These are phyloP conservation scores for Rhineura floridana DNA, from an alignment of 2,113 vertebrate genomes.

Conservation along the genomic window DNA sequence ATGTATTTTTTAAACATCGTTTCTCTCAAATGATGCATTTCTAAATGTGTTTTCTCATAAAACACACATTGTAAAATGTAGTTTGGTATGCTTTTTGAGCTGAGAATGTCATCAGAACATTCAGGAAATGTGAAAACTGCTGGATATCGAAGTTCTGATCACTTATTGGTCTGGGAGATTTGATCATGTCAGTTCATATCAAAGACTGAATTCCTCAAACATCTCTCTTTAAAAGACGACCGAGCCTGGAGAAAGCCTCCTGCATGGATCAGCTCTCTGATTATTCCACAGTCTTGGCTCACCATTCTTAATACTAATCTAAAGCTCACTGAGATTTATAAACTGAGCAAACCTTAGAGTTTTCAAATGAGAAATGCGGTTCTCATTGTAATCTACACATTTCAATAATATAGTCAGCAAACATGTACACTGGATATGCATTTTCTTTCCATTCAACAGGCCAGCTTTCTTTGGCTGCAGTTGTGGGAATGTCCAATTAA, in stretches of 20 bases:
- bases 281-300: slow-evolving; percentile 18
- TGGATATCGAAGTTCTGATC: not conserved
- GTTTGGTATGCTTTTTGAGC: not conserved
- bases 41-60: not conserved
- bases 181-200: not conserved
- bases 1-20: not conserved
- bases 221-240: not conserved
- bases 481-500: slow-evolving; percentile 22
- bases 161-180: not conserved
- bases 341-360: slow-evolving; percentile 27
- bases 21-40: not conserved
- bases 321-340: slow-evolving; percentile 36
- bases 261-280: not conserved
- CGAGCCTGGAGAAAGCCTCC: not conserved
- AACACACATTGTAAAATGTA: not conserved
- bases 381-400: slow-evolving; percentile 18
- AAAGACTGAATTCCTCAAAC: not conserved
- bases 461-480: not conserved
- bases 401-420: slow-evolving; percentile 54
- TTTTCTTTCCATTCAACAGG: slow-evolving; percentile 1
- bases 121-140: not conserved
- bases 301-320: slow-evolving; percentile 24
- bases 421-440: not conserved
- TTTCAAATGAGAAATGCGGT: slow-evolving; percentile 28
- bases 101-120: not conserved